phyloP scores from a whole-genome alignment of 1,140 invertebrate genomes.

The Cyrtorhinus lividipennis region DNA sequence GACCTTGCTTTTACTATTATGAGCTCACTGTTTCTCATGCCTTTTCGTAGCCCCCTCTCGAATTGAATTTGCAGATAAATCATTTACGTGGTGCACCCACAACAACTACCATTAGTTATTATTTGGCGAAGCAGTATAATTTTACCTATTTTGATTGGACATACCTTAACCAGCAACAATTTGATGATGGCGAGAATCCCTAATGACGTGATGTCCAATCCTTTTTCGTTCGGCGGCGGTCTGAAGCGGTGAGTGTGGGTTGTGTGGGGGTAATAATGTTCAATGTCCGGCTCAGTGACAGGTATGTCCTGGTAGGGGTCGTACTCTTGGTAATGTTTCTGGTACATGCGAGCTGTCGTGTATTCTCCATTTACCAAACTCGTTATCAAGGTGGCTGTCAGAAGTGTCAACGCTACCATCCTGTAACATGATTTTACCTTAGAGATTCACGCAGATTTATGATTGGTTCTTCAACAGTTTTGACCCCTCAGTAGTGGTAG shows the following conservation, averaged over 20 bases:
- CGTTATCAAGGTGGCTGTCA: no score
- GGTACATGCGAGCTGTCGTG: neutral
- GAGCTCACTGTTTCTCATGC: no score
- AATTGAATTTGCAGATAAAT: no score
- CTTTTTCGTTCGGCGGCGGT: constrained; percentile 1
- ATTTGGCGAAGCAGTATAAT: neutral
- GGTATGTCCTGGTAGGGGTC: neutral
- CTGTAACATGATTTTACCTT: no score
- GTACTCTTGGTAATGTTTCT: constrained; percentile 1
- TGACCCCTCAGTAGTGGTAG: no score
- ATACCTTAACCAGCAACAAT: constrained; percentile 9
- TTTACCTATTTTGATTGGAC: neutral
- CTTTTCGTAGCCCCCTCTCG: no score
- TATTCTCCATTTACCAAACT: neutral
- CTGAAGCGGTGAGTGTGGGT: neutral
- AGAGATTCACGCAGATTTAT: no score
- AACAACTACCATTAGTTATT: neutral
- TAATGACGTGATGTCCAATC: constrained; percentile 10
- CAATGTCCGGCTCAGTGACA: neutral
- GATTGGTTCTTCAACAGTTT: no score
- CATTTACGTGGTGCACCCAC: no score
- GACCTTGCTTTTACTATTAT: no score
- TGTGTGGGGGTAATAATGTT: neutral
- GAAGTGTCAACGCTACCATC: no score
- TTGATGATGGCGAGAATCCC: constrained; percentile 12